Evolutionary conservation across 2,888 invertebrate genomes (phyloP).

Genomic region (Imbricaverruca yamaguchii): DNA sequence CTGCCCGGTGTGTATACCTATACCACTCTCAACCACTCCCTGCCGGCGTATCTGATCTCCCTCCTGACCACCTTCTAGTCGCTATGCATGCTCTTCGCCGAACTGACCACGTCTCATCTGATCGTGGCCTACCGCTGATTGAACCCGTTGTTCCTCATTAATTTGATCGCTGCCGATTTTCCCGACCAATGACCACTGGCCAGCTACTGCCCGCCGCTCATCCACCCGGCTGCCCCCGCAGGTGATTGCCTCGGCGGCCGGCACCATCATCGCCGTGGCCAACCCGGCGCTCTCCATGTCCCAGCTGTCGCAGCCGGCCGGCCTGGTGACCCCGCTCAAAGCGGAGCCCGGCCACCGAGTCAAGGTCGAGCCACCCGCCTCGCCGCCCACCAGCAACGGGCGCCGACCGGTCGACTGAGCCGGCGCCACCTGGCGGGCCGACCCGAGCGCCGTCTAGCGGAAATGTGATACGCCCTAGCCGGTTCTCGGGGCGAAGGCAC

Average conservation of each 20-base stretch:
- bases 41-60: too few species aligned
- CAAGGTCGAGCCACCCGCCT: neutral
- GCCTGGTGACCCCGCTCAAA: slow-evolving; percentile 24
- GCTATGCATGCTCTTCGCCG: too few species aligned
- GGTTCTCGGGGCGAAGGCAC: neutral
- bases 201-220: too few species aligned
- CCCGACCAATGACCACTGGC: too few species aligned
- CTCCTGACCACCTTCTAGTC: too few species aligned
- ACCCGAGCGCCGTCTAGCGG: neutral
- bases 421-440: neutral
- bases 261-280: slow-evolving; percentile 80
- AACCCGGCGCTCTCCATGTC: slow-evolving; percentile 64
- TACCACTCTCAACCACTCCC: too few species aligned
- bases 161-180: too few species aligned
- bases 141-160: too few species aligned
- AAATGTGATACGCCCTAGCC: neutral
- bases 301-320: slow-evolving; percentile 26
- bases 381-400: neutral
- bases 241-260: slow-evolving; percentile 74
- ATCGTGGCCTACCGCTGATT: too few species aligned
- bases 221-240: slow-evolving; percentile 40
- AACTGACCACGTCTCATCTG: too few species aligned
- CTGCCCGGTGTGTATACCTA: too few species aligned
- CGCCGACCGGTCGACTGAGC: slow-evolving; percentile 3
- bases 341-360: neutral